Evolutionary conservation across 2,797 vertebrate species (phyloP).

Genomic region (Alauda arvensis): DNA sequence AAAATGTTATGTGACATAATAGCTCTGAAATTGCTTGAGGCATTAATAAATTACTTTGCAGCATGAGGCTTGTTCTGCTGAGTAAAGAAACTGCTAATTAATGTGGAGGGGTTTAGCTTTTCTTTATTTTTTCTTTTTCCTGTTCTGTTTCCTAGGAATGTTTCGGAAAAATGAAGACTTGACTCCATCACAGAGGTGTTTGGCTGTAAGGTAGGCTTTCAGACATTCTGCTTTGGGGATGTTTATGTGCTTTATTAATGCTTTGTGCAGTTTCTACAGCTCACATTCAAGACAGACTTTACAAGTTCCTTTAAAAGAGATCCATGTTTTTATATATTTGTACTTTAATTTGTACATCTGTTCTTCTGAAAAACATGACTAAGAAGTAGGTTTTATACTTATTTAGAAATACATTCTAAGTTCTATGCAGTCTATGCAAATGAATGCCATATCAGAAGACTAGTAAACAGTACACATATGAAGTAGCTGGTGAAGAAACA

Average conservation of each 20-base stretch:
- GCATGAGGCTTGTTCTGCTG: background rate
- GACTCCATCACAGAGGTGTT: conserved; percentile 82
- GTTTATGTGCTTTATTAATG: background rate
- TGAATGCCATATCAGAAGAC: background rate
- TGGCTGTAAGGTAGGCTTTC: conserved; percentile 92
- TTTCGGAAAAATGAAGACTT: conserved; percentile 86
- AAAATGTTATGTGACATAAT: background rate
- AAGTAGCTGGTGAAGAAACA: background rate
- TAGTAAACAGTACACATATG: background rate
- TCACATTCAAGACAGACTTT: background rate
- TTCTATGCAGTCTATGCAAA: background rate
- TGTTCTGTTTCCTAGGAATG: conserved; percentile 77
- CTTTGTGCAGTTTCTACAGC: background rate
- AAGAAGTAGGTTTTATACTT: background rate
- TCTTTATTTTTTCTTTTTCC: conserved; percentile 3
- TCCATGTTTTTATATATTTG: background rate
- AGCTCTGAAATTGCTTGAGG: background rate
- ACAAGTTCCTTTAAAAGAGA: background rate
- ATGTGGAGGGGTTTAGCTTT: background rate
- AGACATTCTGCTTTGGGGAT: background rate
- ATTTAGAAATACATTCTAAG: background rate
- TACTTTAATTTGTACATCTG: background rate
- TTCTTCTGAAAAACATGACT: background rate
- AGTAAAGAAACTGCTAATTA: background rate
- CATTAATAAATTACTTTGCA: background rate